Percentiles rank a stretch among this genome's conserved stretches.
phyloP scores from a whole-genome alignment of 1,140 invertebrate genomes.

The Drosophila tani region DNA sequence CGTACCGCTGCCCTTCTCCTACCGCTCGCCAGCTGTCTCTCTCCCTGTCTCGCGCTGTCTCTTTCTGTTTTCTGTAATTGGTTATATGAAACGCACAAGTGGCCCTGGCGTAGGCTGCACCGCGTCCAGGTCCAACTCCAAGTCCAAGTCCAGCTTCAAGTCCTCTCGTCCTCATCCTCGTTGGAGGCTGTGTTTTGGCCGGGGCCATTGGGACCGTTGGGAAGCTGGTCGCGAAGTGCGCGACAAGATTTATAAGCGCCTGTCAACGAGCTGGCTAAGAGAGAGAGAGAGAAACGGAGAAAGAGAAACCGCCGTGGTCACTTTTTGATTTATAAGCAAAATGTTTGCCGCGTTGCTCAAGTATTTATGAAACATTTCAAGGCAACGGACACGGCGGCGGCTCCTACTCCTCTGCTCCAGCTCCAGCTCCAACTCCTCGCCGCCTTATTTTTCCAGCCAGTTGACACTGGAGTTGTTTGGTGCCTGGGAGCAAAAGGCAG shows the following conservation, averaged over 20 bases:
- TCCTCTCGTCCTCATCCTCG: slow-evolving; percentile 17
- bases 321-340: slow-evolving; percentile 84
- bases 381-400: slow-evolving; percentile 61
- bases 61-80: slow-evolving; percentile 68
- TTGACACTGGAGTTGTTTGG: slow-evolving; percentile 65
- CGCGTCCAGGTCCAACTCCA: slow-evolving; percentile 6
- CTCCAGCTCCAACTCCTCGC: slow-evolving; percentile 1
- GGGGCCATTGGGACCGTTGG: slow-evolving; percentile 25
- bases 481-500: slow-evolving; percentile 41
- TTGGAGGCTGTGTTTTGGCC: slow-evolving; percentile 16
- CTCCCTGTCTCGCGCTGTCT: slow-evolving; percentile 40
- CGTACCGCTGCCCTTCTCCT: background rate
- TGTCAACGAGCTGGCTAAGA: slow-evolving; percentile 66
- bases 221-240: slow-evolving; percentile 61
- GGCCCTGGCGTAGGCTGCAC: slow-evolving; percentile 52
- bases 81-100: slow-evolving; percentile 77
- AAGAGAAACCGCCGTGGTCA: slow-evolving; percentile 63
- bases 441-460: slow-evolving; percentile 62
- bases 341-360: slow-evolving; percentile 68
- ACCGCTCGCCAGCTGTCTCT: slow-evolving; percentile 21
- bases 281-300: slow-evolving; percentile 28
- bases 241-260: slow-evolving; percentile 83
- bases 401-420: slow-evolving; percentile 30
- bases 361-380: slow-evolving; percentile 83
- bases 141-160: slow-evolving; percentile 13